phyloP scores from a whole-genome alignment of 1,140 invertebrate genomes.

The Drosophila elegans region DNA sequence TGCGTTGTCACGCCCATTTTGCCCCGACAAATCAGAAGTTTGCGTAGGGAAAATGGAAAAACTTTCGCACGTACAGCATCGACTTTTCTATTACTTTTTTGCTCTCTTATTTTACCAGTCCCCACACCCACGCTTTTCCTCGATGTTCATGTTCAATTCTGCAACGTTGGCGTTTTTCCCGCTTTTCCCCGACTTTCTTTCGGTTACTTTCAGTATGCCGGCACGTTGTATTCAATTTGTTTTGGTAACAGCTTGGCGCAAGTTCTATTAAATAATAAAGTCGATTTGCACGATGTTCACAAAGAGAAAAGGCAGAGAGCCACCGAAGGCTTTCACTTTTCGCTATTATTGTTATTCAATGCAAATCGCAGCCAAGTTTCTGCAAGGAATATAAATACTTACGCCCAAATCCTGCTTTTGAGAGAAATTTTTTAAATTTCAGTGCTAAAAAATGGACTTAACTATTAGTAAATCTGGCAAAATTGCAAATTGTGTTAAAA shows the following conservation, averaged over 20 bases:
- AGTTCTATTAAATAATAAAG: constrained; percentile 82
- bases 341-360: constrained; percentile 64
- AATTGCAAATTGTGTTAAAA: background rate
- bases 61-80: constrained; percentile 79
- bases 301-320: constrained; percentile 3
- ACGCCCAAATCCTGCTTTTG: constrained; percentile 19
- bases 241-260: constrained; percentile 76
- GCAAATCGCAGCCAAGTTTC: constrained; percentile 48
- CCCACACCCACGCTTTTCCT: background rate
- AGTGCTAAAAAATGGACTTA: background rate
- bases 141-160: constrained; percentile 42
- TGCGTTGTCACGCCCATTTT: constrained; percentile 23
- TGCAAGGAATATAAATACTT: constrained; percentile 2
- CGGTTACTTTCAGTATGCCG: constrained; percentile 33
- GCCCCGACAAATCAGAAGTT: constrained; percentile 60
- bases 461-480: background rate
- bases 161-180: constrained; percentile 23
- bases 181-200: constrained; percentile 25
- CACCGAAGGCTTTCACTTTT: constrained; percentile 13
- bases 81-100: constrained; percentile 76
- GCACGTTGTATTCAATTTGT: constrained; percentile 80
- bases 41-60: constrained; percentile 75
- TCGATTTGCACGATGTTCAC: constrained; percentile 71
- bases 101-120: constrained; percentile 2
- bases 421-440: background rate